Evolutionary conservation across 2,113 vertebrate genomes (phyloP).

Genomic region (Antechinus stuartii): DNA sequence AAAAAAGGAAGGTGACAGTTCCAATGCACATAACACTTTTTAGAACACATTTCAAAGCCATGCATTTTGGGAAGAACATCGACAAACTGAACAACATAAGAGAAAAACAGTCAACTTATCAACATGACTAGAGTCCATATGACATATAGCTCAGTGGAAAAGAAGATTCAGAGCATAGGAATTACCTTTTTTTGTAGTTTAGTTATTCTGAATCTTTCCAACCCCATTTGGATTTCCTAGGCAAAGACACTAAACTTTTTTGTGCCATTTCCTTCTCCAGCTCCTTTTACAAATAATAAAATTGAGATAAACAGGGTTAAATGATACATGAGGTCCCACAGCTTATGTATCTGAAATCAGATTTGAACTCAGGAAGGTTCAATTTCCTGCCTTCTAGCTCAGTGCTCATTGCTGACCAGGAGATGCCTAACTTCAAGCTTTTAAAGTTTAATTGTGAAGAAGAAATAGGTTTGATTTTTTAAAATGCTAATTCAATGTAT

Average conservation of each 20-base stretch:
- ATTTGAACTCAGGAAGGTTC: neutral
- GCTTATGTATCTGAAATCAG: neutral
- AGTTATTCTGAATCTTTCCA: too few species aligned
- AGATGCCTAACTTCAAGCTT: neutral
- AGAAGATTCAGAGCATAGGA: neutral
- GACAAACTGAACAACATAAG: neutral
- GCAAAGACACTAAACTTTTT: too few species aligned
- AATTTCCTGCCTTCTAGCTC: too few species aligned
- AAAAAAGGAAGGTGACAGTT: neutral
- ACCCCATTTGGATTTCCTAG: too few species aligned
- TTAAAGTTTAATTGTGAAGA: neutral
- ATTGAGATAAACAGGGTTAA: neutral
- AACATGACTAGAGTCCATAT: neutral
- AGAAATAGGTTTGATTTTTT: neutral
- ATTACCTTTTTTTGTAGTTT: too few species aligned
- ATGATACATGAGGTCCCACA: neutral
- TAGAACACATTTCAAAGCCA: neutral
- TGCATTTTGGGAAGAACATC: neutral
- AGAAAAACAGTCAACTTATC: neutral
- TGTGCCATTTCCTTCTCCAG: too few species aligned
- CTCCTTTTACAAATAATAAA: too few species aligned
- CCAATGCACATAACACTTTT: neutral
- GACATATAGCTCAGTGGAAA: neutral
- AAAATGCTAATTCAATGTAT: neutral
- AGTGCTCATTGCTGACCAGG: neutral